phyloP scores from a whole-genome alignment of 2,113 vertebrate genomes.

The Nannobrachium achirus region DNA sequence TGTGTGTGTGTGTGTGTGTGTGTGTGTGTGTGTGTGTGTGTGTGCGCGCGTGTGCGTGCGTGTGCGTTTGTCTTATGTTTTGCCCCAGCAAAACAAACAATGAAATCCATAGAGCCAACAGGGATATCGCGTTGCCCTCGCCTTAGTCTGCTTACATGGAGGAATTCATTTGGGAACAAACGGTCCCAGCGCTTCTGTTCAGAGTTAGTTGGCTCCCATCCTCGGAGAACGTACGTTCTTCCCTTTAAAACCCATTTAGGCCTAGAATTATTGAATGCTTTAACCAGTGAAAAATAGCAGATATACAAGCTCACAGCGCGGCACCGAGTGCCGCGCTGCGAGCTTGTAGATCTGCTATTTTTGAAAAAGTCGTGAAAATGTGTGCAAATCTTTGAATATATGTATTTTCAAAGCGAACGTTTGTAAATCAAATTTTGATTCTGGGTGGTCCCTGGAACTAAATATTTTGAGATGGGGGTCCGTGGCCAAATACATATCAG shows the following conservation, averaged over 20 bases:
- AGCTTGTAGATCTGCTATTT: too few species aligned
- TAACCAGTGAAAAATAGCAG: too few species aligned
- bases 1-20: not conserved
- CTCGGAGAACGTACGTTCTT: not conserved
- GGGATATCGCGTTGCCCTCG: conserved; percentile 18
- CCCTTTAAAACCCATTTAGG: conserved; percentile 6
- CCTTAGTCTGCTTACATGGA: conserved; percentile 14
- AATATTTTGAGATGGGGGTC: too few species aligned
- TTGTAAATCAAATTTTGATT: too few species aligned
- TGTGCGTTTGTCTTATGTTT: conserved; percentile 7
- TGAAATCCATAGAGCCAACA: conserved; percentile 37
- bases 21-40: not conserved
- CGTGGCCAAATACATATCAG: too few species aligned
- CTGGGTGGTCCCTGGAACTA: too few species aligned
- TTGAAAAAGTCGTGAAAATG: too few species aligned
- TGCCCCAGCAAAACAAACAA: conserved; percentile 39
- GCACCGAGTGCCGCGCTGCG: too few species aligned
- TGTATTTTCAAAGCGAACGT: too few species aligned
- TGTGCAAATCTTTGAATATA: too few species aligned
- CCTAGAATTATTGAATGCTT: not conserved
- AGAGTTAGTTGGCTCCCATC: not conserved
- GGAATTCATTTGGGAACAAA: conserved; percentile 9
- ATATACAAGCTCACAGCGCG: too few species aligned
- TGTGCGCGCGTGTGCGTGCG: not conserved
- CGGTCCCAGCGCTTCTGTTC: not conserved